A percentile compares a stretch with the other conserved stretches of the same genome.
These are phyloP conservation scores for Cricetomys ansorgei DNA, from an alignment of 2,113 vertebrate genomes.

Conservation along the genomic window DNA sequence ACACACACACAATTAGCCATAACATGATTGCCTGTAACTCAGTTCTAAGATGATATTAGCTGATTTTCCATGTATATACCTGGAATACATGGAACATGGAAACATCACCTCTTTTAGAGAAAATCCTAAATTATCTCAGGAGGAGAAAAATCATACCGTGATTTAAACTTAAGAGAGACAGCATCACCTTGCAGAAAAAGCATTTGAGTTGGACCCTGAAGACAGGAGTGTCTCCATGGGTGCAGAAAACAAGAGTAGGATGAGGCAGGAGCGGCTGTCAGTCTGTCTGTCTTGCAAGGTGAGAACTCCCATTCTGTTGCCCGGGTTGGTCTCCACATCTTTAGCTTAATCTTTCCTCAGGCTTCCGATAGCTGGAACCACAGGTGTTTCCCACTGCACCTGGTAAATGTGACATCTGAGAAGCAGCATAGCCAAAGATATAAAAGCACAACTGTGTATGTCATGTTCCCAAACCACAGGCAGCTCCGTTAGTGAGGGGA, in stretches of 20 bases:
- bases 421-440: slow-evolving; percentile 24
- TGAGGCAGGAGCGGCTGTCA: neutral
- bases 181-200: neutral
- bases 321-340: neutral
- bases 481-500: neutral
- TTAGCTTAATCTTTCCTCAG: neutral
- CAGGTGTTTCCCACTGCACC: neutral
- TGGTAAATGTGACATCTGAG: neutral
- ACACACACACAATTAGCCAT: neutral
- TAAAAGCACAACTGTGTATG: neutral
- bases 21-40: neutral
- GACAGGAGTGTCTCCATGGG: neutral
- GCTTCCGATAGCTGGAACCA: neutral
- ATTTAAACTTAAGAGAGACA: slow-evolving; percentile 4
- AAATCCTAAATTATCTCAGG: neutral
- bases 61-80: neutral
- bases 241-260: neutral
- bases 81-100: neutral
- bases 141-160: neutral
- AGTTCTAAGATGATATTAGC: neutral
- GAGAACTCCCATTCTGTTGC: neutral
- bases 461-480: slow-evolving; percentile 21
- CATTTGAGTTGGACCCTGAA: neutral
- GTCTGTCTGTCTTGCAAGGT: neutral
- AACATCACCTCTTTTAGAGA: neutral